phyloP scores from a whole-genome alignment of 2,888 invertebrate genomes.

The Himalopsyche anomala region DNA sequence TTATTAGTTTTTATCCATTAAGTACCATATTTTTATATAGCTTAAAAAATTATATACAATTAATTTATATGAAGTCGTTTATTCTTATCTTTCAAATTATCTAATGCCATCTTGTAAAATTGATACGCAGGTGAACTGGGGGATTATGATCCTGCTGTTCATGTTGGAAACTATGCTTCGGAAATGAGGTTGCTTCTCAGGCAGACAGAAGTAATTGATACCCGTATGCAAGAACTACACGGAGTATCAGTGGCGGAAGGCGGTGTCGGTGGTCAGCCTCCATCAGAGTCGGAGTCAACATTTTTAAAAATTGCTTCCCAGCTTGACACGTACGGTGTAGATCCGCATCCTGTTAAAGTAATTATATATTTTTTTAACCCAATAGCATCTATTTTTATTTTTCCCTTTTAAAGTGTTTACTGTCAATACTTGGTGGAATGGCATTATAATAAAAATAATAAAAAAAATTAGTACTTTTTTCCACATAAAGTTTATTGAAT shows the following conservation, averaged over 20 bases:
- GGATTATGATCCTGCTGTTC: conserved; percentile 93
- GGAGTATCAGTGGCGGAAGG: conserved; percentile 79
- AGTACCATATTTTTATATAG: no score
- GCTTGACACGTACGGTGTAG: conserved; percentile 97
- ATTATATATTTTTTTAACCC: conserved; percentile 49
- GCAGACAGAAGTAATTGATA: conserved; percentile 94
- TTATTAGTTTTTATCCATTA: no score
- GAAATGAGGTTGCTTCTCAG: conserved; percentile 94
- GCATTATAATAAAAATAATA: no score
- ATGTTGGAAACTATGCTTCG: conserved; percentile 92
- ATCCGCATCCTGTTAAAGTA: conserved; percentile 98
- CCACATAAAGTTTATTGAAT: no score
- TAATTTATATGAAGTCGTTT: no score
- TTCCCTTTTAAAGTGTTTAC: no score
- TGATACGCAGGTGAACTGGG: conserved; percentile 89
- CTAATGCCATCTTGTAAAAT: not conserved
- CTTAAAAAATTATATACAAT: no score
- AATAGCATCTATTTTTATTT: not conserved
- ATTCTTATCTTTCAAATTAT: no score
- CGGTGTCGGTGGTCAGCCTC: conserved; percentile 89
- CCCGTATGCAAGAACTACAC: conserved; percentile 94
- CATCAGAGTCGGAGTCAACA: conserved; percentile 91
- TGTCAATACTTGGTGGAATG: no score
- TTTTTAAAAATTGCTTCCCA: conserved; percentile 94
- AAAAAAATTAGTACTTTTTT: no score